These are phyloP conservation scores for Meteorus cinctellus DNA, from an alignment of 2,888 invertebrate species.

Conservation along the genomic window DNA sequence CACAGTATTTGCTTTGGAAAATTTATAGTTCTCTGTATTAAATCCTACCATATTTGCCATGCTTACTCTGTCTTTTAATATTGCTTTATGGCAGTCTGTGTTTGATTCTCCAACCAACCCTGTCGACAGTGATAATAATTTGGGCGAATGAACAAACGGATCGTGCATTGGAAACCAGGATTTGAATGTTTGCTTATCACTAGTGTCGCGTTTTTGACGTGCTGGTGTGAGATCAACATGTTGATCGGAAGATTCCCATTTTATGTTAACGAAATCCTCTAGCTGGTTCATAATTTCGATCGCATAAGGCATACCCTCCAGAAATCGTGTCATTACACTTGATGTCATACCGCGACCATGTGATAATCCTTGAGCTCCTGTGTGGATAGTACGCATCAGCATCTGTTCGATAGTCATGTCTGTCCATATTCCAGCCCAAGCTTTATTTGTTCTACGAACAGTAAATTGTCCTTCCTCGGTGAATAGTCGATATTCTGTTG, in stretches of 20 bases:
- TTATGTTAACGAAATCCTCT: constrained; percentile 53
- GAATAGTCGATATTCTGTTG: constrained; percentile 53
- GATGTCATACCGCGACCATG: constrained; percentile 52
- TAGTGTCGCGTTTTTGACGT: constrained; percentile 44
- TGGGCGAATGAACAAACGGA: not conserved
- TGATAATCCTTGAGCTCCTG: constrained; percentile 55
- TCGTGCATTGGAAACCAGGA: constrained; percentile 31
- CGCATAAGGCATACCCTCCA: constrained; percentile 49
- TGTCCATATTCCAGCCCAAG: constrained; percentile 54
- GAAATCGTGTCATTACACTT: constrained; percentile 54
- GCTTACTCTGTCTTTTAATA: no score
- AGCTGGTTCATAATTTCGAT: constrained; percentile 50
- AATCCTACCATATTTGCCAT: no score
- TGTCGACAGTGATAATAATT: no score
- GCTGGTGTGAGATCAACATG: constrained; percentile 56
- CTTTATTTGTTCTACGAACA: constrained; percentile 56
- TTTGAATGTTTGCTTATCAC: constrained; percentile 36
- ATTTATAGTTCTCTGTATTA: no score
- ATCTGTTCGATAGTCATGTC: constrained; percentile 65
- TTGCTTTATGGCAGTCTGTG: no score
- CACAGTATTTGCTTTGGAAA: no score
- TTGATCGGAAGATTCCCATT: constrained; percentile 54
- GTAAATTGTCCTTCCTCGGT: constrained; percentile 57
- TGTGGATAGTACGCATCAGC: constrained; percentile 61
- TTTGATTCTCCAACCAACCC: no score